Percentiles rank a stretch among this genome's conserved stretches.
Evolutionary conservation across 2,797 vertebrate species (phyloP).

Genomic region (Loriculus beryllinus): DNA sequence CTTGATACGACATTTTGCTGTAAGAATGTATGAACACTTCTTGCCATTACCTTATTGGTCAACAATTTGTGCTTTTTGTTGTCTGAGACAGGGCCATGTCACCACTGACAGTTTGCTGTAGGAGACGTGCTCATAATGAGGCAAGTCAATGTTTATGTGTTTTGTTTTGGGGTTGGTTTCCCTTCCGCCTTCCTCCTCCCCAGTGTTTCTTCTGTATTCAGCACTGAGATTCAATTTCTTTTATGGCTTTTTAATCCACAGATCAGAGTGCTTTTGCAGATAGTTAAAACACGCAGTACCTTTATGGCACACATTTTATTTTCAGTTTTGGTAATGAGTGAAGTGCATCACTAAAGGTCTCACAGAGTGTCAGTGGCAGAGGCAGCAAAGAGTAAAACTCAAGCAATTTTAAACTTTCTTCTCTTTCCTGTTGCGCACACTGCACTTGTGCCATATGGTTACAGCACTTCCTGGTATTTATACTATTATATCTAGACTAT

Average conservation of each 20-base stretch:
- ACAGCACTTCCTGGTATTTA: background rate
- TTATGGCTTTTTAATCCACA: background rate
- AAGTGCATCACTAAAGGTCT: background rate
- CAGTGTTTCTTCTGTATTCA: background rate
- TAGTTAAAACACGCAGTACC: background rate
- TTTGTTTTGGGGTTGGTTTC: background rate
- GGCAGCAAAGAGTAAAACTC: background rate
- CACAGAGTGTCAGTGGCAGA: background rate
- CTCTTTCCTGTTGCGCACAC: background rate
- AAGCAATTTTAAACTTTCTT: background rate
- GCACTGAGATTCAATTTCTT: background rate
- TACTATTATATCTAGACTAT: background rate
- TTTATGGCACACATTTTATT: background rate
- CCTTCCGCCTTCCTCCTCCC: fast-evolving
- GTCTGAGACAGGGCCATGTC: background rate
- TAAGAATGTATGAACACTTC: background rate
- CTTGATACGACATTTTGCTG: background rate
- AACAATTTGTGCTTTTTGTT: background rate
- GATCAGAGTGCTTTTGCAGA: background rate
- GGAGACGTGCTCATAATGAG: background rate
- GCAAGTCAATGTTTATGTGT: background rate
- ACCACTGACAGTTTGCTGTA: background rate
- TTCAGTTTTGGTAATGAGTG: background rate
- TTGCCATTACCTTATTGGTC: background rate
- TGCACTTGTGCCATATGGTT: background rate